Percentiles rank a stretch among this genome's conserved stretches.
phyloP scores from a whole-genome alignment of 2,888 invertebrate genomes.

The Heliconius hortense region DNA sequence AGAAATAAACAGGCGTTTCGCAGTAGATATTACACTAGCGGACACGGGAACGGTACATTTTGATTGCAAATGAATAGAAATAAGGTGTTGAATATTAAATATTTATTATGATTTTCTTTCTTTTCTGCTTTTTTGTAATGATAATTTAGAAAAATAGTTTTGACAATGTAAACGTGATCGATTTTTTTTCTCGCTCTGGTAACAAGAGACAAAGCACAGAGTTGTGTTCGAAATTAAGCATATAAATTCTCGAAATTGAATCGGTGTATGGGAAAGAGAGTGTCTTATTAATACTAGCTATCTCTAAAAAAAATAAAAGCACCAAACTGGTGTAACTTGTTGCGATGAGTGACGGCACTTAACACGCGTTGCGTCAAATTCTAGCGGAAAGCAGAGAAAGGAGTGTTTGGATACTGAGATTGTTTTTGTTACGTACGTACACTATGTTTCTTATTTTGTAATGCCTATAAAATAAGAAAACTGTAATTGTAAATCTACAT shows the following conservation, averaged over 20 bases:
- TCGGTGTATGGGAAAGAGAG: too few species aligned
- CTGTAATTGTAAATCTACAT: too few species aligned
- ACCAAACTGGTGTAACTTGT: neutral
- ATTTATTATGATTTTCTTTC: constrained; percentile 10
- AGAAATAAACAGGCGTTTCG: constrained; percentile 32
- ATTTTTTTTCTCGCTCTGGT: neutral
- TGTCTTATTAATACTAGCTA: too few species aligned
- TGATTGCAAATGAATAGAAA: constrained; percentile 39
- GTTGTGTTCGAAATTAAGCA: neutral
- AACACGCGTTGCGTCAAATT: too few species aligned
- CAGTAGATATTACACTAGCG: constrained; percentile 27
- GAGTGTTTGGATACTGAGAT: too few species aligned
- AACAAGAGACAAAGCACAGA: neutral
- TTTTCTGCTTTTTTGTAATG: neutral
- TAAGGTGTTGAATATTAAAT: constrained; percentile 28
- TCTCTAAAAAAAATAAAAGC: too few species aligned
- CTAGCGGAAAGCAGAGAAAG: too few species aligned
- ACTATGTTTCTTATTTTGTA: too few species aligned
- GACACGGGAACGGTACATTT: constrained; percentile 28
- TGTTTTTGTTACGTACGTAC: too few species aligned
- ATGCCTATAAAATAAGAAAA: too few species aligned
- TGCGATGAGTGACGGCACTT: too few species aligned
- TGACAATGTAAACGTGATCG: neutral
- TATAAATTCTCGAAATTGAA: too few species aligned
- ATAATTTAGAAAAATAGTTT: neutral